Evolutionary conservation across 1,140 invertebrate genomes (phyloP), one percentile per base, ranked within the genome.

Genomic region (Thaumatotibia leucotreta): DNA sequence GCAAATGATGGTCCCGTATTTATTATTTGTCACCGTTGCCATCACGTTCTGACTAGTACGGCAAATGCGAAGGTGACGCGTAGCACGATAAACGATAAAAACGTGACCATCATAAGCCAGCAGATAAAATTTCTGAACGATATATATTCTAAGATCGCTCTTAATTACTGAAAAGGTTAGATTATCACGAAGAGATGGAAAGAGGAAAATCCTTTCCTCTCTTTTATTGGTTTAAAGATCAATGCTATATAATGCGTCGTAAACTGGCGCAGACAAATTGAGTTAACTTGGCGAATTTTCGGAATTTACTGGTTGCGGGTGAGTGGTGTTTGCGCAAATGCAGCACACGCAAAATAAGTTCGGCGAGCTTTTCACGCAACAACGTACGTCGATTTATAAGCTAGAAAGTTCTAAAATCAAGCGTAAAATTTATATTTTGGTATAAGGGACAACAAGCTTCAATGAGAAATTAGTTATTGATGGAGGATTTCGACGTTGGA

Each of bases 231-330:
- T 11, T 58, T 27, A 29, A 17, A 58, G 29, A 58, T 58, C 52
- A 58, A 31, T 58, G 29, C 24, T 29, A n/a, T n/a, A 58, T 31
- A 58, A 58, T 58, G 52, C 27, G 52, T 14, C 52, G 4, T 58
- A 58, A 58, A 58, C 11, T 27, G 52, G 5, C 52, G 52, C 52
- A n/a, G 52, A 31, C 27, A 17, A 58, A 58, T 58, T 58, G 52
- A 52, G 52, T 58, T 58, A 29, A 29, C 52, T 58, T 31, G 52
- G 52, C 52, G 24, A 58, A 58, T 58, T 14, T 58, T 58, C 52
- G 52, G 11, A 58, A 58, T 58, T 58, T 58, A 24, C 52, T n/a
- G 24, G 27, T 27, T 58, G 52, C 14, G 52, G 52, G 52, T 58
- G 52, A 58, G 23, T 27, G 52, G 52, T 58, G 52, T 27, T 58